These are phyloP conservation scores for Hirtodrosophila confusa DNA, from an alignment of 2,888 invertebrate genomes.

Conservation along the genomic window DNA sequence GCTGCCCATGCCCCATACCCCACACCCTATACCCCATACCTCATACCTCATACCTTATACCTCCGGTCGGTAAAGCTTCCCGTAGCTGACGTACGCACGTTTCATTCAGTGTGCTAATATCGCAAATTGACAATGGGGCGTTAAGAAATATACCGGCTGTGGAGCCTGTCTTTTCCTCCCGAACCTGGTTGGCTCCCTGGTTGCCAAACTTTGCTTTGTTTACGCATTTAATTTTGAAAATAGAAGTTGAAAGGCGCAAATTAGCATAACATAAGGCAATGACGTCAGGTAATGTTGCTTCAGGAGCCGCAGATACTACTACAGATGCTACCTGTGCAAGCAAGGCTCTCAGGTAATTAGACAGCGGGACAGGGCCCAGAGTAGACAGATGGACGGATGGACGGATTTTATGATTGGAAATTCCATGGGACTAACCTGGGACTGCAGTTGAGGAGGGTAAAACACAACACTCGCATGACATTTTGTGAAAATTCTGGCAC, in stretches of 20 bases:
- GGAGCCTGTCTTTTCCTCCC: too few species aligned
- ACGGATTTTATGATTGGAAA: constrained; percentile 48
- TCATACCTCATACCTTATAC: not conserved
- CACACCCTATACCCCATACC: not conserved
- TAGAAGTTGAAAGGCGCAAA: constrained; percentile 57
- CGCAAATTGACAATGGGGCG: constrained; percentile 72
- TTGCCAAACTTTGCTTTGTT: constrained; percentile 51
- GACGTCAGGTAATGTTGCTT: constrained; percentile 52
- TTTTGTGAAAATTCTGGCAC: constrained; percentile 48
- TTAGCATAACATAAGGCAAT: constrained; percentile 70
- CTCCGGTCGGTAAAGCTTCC: constrained; percentile 24
- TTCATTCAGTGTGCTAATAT: constrained; percentile 68
- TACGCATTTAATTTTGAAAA: constrained; percentile 59
- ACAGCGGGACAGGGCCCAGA: not conserved
- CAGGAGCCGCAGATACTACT: constrained; percentile 20
- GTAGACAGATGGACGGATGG: constrained; percentile 2
- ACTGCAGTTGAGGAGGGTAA: constrained; percentile 9
- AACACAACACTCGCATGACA: constrained; percentile 38
- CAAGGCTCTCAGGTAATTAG: constrained; percentile 37
- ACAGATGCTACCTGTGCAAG: not conserved
- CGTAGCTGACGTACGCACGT: constrained; percentile 46
- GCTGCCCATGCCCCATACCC: constrained; percentile 18
- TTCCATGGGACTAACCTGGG: constrained; percentile 23
- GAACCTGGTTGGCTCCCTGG: not conserved
- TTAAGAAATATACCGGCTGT: constrained; percentile 65